Conservation (phyloP, 64 coral and sea anemone genomes). For the Catalaphyllia jardinei region DNA sequence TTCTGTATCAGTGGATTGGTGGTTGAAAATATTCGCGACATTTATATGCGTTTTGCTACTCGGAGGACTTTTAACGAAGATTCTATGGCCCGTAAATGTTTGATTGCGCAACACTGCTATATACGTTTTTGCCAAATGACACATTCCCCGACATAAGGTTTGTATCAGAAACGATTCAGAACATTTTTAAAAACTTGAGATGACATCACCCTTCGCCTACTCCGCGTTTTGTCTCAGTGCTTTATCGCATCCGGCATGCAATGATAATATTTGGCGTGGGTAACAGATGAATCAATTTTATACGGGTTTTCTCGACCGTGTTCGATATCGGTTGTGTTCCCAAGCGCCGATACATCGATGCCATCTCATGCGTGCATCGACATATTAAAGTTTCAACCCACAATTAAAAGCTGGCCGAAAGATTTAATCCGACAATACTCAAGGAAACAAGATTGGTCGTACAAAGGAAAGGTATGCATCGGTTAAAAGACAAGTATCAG, state of each 20-base stretch:
- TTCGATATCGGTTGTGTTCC: not conserved
- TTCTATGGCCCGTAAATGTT: not conserved
- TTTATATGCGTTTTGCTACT: not conserved
- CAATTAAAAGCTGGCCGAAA: not conserved
- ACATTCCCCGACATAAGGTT: not conserved
- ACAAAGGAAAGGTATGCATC: not conserved
- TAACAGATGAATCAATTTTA: not conserved
- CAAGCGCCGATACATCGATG: not conserved
- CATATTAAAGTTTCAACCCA: not conserved
- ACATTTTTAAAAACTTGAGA: not conserved
- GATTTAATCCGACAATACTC: not conserved
- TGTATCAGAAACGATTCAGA: not conserved
- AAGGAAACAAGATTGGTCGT: not conserved
- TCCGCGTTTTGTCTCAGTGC: not conserved
- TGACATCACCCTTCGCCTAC: not conserved
- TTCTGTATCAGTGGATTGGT: not conserved
- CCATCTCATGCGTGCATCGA: not conserved
- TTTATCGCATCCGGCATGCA: constrained; percentile 21
- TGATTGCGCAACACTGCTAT: no score
- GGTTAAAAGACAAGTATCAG: not conserved
- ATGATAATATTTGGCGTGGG: not conserved
- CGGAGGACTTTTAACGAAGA: not conserved
- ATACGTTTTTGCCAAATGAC: no score
- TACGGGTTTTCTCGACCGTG: not conserved
- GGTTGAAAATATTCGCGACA: not conserved